Conservation (phyloP, 2,888 invertebrate genomes). For the Crematogaster levior region DNA sequence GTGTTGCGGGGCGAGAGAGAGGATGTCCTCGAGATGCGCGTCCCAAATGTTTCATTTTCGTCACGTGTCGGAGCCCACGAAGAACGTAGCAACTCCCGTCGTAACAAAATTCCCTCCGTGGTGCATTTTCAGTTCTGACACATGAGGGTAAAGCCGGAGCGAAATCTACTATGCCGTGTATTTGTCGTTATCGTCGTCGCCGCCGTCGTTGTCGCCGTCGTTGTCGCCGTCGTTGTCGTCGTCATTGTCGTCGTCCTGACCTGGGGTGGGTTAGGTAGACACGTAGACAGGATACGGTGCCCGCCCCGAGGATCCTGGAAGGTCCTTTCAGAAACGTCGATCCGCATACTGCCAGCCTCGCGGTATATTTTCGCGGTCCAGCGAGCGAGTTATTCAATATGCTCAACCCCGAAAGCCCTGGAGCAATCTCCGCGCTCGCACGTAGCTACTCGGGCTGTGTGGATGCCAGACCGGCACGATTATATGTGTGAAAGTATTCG, state of each 20-base stretch:
- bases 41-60: conserved; percentile 54
- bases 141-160: conserved; percentile 62
- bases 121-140: conserved; percentile 66
- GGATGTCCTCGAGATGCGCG: conserved; percentile 30
- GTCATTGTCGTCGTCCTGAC: conserved; percentile 53
- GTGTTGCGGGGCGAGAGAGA: background rate
- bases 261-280: conserved; percentile 73
- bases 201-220: conserved; percentile 54
- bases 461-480: conserved; percentile 33
- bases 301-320: conserved; percentile 80
- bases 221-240: conserved; percentile 30
- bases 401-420: conserved; percentile 84
- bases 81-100: conserved; percentile 41
- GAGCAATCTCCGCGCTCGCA: conserved; percentile 82
- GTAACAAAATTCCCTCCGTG: conserved; percentile 65
- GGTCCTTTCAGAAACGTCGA: conserved; percentile 82
- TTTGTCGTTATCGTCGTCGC: conserved; percentile 40
- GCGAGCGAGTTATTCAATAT: conserved; percentile 86
- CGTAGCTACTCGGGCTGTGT: conserved; percentile 60
- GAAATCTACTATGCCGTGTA: conserved; percentile 44
- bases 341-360: conserved; percentile 78
- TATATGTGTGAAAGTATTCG: conserved; percentile 16
- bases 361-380: conserved; percentile 86
- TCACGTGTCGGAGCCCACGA: conserved; percentile 46
- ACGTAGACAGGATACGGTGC: conserved; percentile 77